Percentiles rank a stretch among this genome's conserved stretches.
Evolutionary conservation across 2,888 invertebrate genomes (phyloP).

Genomic region (Aleiodes alternator): DNA sequence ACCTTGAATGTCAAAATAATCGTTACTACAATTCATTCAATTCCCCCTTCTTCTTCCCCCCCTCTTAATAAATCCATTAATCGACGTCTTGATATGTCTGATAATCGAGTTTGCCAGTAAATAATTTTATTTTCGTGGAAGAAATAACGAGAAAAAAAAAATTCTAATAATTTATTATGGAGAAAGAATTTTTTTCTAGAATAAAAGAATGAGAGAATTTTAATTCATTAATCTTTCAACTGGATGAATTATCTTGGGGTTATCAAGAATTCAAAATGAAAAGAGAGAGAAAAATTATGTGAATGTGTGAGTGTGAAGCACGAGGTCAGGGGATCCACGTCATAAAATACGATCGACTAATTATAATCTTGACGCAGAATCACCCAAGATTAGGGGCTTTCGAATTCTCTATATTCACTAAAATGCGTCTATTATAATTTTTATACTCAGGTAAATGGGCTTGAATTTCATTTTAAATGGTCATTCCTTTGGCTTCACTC

Average conservation of each 20-base stretch:
- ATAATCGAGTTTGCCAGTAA: too few relatives aligned
- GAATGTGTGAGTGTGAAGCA: conserved; percentile 6
- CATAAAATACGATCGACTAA: conserved; percentile 25
- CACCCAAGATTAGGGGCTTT: conserved; percentile 14
- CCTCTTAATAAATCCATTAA: too few relatives aligned
- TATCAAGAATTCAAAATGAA: conserved; percentile 7
- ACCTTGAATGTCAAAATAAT: too few relatives aligned
- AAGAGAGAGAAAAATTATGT: neutral
- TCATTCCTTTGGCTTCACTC: neutral
- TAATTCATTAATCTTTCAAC: neutral
- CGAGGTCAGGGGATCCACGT: conserved; percentile 17
- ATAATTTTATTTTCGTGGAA: too few relatives aligned
- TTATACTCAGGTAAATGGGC: neutral
- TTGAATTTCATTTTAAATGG: neutral
- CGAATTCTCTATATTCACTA: neutral
- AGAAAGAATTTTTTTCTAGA: neutral
- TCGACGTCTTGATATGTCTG: too few relatives aligned
- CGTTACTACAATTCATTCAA: too few relatives aligned
- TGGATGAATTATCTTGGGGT: conserved; percentile 6
- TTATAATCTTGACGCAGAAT: conserved; percentile 33
- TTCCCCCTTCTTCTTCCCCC: too few relatives aligned
- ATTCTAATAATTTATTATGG: neutral
- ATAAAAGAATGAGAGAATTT: conserved; percentile 6
- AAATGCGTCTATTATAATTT: neutral
- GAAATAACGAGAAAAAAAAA: neutral